Conservation (phyloP, 2,113 vertebrate species). For the Romanogobio albipinnatus region DNA sequence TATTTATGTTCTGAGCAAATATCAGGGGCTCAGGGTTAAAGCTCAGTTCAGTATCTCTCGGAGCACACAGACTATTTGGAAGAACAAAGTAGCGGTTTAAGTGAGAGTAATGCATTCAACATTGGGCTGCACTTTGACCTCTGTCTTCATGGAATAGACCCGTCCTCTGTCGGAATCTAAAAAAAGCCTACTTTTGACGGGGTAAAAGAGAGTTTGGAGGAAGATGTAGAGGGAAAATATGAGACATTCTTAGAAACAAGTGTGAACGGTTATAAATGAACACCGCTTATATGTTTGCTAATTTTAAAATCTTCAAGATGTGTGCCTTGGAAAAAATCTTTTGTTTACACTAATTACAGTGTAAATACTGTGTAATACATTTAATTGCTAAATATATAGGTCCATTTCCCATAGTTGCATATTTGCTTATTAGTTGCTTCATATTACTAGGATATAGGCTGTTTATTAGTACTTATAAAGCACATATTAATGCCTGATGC, state of each 20-base stretch:
- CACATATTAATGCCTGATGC: no score
- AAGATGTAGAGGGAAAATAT: neutral
- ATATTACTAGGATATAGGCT: no score
- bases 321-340: neutral
- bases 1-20: constrained; percentile 47
- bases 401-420: no score
- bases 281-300: neutral
- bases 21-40: constrained; percentile 36
- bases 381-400: no score
- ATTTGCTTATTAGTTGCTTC: no score
- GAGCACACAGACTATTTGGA: constrained; percentile 14
- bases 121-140: constrained; percentile 27
- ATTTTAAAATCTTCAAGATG: neutral
- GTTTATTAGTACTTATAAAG: no score
- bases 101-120: constrained; percentile 26
- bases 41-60: constrained; percentile 36
- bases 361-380: neutral
- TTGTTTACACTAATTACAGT: no score
- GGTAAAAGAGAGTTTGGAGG: neutral
- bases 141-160: neutral
- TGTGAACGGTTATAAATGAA: neutral
- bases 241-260: neutral
- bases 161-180: constrained; percentile 37
- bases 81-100: constrained; percentile 36
- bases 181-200: neutral